Base-by-base conservation (phyloP, 2,888 invertebrate species). In the Agonopterix heracliana region DNA sequence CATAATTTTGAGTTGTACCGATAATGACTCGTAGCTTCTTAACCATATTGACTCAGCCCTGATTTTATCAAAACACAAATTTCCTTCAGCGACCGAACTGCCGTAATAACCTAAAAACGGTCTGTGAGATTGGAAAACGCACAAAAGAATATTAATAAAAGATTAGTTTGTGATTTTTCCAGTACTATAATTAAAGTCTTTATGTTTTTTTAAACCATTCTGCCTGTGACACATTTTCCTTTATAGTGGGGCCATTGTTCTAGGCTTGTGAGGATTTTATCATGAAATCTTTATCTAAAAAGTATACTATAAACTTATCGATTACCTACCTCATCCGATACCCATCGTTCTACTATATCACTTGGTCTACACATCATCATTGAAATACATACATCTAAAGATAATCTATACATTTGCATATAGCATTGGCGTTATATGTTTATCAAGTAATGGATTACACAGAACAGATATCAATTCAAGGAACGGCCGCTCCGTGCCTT, bases 341-440 rank as follows among this genome's bases (percentile, higher is more conserved):
- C 38, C 38, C 38, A 38, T 38, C 34, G 9, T 10, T 9, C 34
- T 41, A 41, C 12, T 38, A 34, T 46, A 46, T 46, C 46, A 48
- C 44, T 34, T 48, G 44, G 2, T 41, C n/a, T 36, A 36, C n/a
- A 42, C 47, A 35, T 12, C 35, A 14, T 34, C 41, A 46, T 12
- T 41, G 13, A 34, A 14, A 46, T 9, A 41, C 38, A 26, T 45
- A 46, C 41, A 11, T 34, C 12, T 41, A 46, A 46, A 41, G 9
- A 11, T 34, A 41, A 41, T 34, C 41, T 46, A 46, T 34, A 46
- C 46, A 46, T 46, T 46, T 46, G 14, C 46, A 41, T 34, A 34
- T 40, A 44, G 34, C 34, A 40, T 46, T 46, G 46, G 46, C 46
- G 46, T 46, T 46, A 46, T 41, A 41, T 26, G 26, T 34, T 38